phyloP scores from a whole-genome alignment of 1,140 invertebrate species.

The Portunus trituberculatus region DNA sequence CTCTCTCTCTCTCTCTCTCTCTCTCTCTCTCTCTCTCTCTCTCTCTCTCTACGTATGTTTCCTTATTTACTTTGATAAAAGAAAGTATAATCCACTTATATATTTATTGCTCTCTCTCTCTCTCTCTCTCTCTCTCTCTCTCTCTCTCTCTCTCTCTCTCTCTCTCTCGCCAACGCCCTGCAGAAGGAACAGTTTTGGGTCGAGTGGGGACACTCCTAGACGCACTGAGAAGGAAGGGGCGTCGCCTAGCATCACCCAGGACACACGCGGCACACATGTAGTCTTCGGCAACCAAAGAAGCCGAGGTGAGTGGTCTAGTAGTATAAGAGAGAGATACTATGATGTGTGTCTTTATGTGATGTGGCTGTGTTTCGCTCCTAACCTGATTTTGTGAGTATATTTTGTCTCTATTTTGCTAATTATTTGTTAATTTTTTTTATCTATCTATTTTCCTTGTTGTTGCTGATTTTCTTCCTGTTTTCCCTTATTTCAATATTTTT shows the following conservation, averaged over 20 bases:
- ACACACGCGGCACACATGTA: not conserved
- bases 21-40: not conserved
- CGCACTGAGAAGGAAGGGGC: not conserved
- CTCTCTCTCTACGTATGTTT: not conserved
- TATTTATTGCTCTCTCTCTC: not conserved
- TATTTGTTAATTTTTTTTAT: too few species aligned
- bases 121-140: not conserved
- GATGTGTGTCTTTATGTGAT: not conserved
- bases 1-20: not conserved
- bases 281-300: not conserved
- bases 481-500: too few species aligned
- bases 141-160: not conserved
- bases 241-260: not conserved
- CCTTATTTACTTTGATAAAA: not conserved
- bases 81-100: not conserved
- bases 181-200: constrained; percentile 26
- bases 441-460: too few species aligned
- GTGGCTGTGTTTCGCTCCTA: not conserved
- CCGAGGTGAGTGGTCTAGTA: not conserved
- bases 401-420: too few species aligned
- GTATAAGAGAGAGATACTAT: not conserved
- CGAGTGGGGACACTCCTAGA: not conserved
- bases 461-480: too few species aligned
- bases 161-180: not conserved
- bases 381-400: not conserved